Evolutionary conservation across 2,113 vertebrate genomes (phyloP).

Genomic region (Siniperca knerii): DNA sequence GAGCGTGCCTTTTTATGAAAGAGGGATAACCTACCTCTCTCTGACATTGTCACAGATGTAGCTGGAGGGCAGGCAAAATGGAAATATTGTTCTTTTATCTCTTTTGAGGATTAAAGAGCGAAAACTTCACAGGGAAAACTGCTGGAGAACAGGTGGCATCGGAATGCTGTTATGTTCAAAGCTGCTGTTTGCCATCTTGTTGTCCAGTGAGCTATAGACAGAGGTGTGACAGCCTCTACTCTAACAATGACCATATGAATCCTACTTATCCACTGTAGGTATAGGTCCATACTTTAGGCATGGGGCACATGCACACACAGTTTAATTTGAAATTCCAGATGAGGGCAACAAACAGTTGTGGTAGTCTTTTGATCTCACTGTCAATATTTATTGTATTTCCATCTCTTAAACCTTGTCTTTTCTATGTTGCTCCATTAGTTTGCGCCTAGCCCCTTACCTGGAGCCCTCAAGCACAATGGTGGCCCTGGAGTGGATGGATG

Average conservation of each 20-base stretch:
- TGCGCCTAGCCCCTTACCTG: constrained; percentile 90
- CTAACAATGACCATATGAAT: constrained; percentile 40
- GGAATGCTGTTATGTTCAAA: constrained; percentile 63
- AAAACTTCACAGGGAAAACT: constrained; percentile 58
- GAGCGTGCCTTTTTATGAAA: constrained; percentile 46
- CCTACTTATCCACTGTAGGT: not conserved
- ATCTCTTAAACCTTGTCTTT: constrained; percentile 3
- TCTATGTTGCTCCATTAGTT: constrained; percentile 76
- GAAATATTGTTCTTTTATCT: constrained; percentile 71
- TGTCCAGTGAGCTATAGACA: constrained; percentile 44
- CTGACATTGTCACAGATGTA: constrained; percentile 50
- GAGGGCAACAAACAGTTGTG: not conserved
- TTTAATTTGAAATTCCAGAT: constrained; percentile 5
- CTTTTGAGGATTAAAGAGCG: constrained; percentile 57
- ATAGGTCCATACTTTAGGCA: not conserved
- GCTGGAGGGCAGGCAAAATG: constrained; percentile 59
- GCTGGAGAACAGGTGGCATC: constrained; percentile 69
- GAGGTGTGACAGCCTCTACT: constrained; percentile 39
- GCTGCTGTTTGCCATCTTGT: constrained; percentile 44
- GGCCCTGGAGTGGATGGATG: constrained; percentile 95
- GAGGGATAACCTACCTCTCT: constrained; percentile 52
- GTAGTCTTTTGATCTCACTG: not conserved
- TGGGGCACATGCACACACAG: not conserved
- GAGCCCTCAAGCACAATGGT: constrained; percentile 98
- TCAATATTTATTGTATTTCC: not conserved